Conservation (phyloP, 2,888 invertebrate genomes). For the Hyposoter dolosus region DNA sequence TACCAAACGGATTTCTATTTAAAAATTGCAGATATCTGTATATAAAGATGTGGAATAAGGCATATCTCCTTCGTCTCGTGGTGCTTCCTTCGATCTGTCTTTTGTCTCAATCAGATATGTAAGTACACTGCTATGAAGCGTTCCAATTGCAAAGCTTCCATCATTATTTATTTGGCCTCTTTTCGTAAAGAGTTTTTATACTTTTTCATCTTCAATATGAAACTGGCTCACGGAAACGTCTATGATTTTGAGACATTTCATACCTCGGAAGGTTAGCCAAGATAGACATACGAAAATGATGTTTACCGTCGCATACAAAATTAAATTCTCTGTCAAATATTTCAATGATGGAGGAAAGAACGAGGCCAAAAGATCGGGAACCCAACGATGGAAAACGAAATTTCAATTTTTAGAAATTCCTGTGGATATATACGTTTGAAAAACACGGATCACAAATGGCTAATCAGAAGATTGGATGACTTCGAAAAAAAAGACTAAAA, state of each 20-base stretch:
- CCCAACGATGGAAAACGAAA: no score
- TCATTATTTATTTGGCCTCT: conserved; percentile 61
- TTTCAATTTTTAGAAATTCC: no score
- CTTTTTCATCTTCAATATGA: conserved; percentile 35
- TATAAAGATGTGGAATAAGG: conserved; percentile 35
- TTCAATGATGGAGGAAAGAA: neutral
- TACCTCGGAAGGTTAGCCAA: conserved; percentile 7
- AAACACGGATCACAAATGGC: no score
- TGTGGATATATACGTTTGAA: no score
- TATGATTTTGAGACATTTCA: neutral
- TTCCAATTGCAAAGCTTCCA: conserved; percentile 40
- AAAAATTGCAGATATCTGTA: neutral
- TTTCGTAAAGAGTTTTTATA: conserved; percentile 9
- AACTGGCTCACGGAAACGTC: conserved; percentile 41
- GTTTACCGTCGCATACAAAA: neutral
- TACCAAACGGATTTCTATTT: conserved; percentile 58
- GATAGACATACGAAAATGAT: neutral
- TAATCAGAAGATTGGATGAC: neutral
- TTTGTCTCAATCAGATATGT: conserved; percentile 55
- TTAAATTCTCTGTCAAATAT: neutral
- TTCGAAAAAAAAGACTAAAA: neutral
- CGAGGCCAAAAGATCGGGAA: neutral
- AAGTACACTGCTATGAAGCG: conserved; percentile 39
- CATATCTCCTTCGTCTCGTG: conserved; percentile 20
- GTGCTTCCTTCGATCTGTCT: conserved; percentile 38